Conservation (phyloP, 2,113 vertebrate genomes). For the Natator depressus region DNA sequence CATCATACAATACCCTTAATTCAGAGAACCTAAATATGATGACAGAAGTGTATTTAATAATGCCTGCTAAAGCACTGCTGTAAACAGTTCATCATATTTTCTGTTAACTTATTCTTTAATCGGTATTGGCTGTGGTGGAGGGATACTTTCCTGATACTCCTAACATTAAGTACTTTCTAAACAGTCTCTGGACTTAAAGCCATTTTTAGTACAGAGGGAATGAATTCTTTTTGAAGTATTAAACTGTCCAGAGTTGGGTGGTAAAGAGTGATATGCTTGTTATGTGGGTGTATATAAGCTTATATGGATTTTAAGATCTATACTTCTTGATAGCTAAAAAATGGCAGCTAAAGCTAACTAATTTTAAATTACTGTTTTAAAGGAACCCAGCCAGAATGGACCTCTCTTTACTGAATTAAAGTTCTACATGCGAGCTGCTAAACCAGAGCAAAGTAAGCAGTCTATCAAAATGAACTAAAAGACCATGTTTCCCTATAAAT, state of each 20-base stretch:
- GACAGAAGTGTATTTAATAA: neutral
- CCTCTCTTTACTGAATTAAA: conserved; percentile 96
- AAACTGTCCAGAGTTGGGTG: neutral
- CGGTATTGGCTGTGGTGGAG: neutral
- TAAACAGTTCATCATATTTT: conserved; percentile 11
- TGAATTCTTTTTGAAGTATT: neutral
- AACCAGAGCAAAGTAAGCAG: conserved; percentile 93
- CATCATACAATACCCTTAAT: neutral
- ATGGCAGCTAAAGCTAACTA: conserved; percentile 1
- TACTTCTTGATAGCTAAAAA: conserved; percentile 1
- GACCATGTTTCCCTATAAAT: neutral
- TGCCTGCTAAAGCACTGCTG: neutral
- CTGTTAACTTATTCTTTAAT: neutral
- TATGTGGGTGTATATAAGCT: neutral
- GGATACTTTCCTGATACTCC: neutral
- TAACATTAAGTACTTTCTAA: neutral
- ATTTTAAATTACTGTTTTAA: conserved; percentile 67
- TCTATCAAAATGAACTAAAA: conserved; percentile 56
- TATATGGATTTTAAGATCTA: neutral
- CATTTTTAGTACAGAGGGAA: neutral
- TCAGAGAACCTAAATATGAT: neutral
- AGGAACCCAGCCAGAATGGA: conserved; percentile 97
- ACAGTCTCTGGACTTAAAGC: neutral
- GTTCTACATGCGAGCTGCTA: conserved; percentile 97
- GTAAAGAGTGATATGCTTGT: neutral